Evolutionary conservation across 2,888 invertebrate species (phyloP).

Genomic region (Norana najaformis): DNA sequence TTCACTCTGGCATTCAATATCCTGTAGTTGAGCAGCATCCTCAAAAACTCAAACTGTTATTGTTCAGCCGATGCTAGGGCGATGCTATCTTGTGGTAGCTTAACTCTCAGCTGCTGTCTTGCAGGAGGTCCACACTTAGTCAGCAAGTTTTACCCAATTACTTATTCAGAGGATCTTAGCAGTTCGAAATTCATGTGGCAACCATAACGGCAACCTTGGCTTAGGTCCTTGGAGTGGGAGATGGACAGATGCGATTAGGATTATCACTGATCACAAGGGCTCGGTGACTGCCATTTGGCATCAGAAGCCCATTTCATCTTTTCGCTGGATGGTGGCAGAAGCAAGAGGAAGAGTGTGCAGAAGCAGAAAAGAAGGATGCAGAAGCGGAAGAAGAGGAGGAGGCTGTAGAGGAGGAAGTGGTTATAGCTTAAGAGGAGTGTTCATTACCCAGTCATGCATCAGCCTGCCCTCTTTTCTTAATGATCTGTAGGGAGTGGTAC

Average conservation of each 20-base stretch:
- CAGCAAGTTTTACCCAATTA: not conserved
- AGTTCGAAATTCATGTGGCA: not conserved
- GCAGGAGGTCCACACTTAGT: not conserved
- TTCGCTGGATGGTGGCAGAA: not conserved
- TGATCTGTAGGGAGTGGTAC: not conserved
- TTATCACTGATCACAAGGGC: constrained; percentile 4
- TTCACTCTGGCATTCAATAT: no score
- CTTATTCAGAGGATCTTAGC: not conserved
- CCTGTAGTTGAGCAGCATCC: no score
- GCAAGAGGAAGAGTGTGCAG: not conserved
- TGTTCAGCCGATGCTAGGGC: no score
- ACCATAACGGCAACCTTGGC: not conserved
- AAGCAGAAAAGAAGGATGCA: not conserved
- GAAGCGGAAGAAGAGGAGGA: not conserved
- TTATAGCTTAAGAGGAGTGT: not conserved
- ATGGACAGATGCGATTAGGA: constrained; percentile 2
- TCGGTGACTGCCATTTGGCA: no score
- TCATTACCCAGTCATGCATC: not conserved
- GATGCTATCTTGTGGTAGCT: no score
- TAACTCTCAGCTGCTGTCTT: constrained; percentile 13
- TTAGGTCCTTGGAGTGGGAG: not conserved
- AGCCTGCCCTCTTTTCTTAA: not conserved
- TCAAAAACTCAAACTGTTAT: no score
- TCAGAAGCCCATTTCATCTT: no score
- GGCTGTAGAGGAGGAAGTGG: not conserved